phyloP scores from a whole-genome alignment of 2,888 invertebrate species.

The Acrocyrtus sp. region DNA sequence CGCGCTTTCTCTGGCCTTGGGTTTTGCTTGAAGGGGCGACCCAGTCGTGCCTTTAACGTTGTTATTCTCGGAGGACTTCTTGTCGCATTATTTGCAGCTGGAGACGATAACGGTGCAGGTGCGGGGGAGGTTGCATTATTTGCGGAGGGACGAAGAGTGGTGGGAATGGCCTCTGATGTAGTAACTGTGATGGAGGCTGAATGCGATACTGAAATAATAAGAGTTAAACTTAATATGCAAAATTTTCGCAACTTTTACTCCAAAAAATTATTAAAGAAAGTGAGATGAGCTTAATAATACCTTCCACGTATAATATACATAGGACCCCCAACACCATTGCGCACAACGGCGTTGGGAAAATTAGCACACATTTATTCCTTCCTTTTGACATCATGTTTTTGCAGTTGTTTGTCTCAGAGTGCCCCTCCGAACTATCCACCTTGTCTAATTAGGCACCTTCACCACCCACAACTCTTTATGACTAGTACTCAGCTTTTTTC shows the following conservation, averaged over 20 bases:
- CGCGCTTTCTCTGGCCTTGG: background rate
- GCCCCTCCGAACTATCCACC: conserved; percentile 19
- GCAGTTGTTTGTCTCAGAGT: background rate
- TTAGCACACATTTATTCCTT: too few species aligned
- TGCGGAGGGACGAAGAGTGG: background rate
- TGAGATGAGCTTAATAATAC: conserved; percentile 2
- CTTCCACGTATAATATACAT: conserved; percentile 23
- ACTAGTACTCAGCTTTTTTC: background rate
- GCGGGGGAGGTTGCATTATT: background rate
- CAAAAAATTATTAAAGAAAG: background rate
- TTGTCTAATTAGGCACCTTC: background rate
- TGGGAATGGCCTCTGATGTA: background rate
- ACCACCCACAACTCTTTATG: background rate
- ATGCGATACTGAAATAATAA: conserved; percentile 12
- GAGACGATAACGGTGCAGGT: background rate
- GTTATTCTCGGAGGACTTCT: conserved; percentile 9
- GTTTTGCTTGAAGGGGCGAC: too few species aligned
- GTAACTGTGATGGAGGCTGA: conserved; percentile 10
- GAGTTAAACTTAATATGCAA: background rate
- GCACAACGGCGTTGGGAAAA: conserved; percentile 14
- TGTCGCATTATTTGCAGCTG: background rate
- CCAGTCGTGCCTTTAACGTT: background rate
- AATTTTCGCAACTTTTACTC: background rate
- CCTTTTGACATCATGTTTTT: too few species aligned
- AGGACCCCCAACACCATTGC: conserved; percentile 21